Evolutionary conservation across 1,140 invertebrate genomes (phyloP).

Genomic region (Ericerus pela): DNA sequence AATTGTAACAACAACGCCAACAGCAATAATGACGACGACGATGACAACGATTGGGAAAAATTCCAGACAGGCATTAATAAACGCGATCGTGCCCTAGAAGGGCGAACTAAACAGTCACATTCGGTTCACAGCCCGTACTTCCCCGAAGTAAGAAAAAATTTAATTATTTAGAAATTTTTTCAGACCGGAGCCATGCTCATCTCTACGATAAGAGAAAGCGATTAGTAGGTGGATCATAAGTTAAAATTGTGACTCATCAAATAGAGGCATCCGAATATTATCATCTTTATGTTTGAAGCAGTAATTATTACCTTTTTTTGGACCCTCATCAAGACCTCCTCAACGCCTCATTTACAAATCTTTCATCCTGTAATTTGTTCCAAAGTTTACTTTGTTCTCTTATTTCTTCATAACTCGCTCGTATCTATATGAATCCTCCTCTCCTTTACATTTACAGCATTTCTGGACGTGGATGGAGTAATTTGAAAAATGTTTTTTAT

Average conservation of each 20-base stretch:
- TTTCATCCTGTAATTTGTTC: no score
- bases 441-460: no score
- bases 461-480: no score
- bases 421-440: no score
- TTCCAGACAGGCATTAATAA: constrained; percentile 59
- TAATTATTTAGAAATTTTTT: not conserved
- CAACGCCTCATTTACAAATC: no score
- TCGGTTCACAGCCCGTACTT: constrained; percentile 91
- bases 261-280: not conserved
- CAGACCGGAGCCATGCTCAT: not conserved
- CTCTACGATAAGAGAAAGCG: not conserved
- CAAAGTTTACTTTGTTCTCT: no score
- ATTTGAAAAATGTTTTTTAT: no score
- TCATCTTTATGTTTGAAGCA: no score
- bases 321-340: no score
- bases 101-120: constrained; percentile 86
- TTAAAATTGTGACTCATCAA: not conserved
- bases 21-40: constrained; percentile 33
- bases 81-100: constrained; percentile 76
- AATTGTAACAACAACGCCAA: no score
- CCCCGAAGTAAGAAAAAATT: constrained; percentile 47
- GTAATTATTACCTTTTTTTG: no score
- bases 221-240: not conserved
- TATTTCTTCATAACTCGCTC: no score
- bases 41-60: constrained; percentile 54